A percentile compares a stretch with the other conserved stretches of the same genome.
phyloP scores from a whole-genome alignment of 1,140 invertebrate genomes.

The Orussus abietinus region DNA sequence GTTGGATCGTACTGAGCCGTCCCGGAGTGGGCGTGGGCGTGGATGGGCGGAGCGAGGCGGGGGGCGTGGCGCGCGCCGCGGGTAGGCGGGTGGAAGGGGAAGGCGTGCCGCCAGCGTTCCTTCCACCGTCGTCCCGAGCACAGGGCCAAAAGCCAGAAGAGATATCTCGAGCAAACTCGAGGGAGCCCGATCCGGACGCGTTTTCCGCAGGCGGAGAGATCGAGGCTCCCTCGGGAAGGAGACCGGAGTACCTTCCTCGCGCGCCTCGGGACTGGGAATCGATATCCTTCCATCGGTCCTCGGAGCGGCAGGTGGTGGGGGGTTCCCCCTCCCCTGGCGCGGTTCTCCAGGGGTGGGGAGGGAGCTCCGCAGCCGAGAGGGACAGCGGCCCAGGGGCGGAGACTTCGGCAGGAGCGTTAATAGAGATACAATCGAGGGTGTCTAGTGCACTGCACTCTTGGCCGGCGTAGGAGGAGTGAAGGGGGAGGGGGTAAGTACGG shows the following conservation, averaged over 20 bases:
- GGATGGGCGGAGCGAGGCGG: constrained; percentile 4
- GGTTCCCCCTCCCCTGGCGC: background rate
- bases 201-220: no score
- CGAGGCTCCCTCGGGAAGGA: no score
- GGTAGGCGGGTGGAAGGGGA: constrained; percentile 14
- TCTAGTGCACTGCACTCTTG: constrained; percentile 45
- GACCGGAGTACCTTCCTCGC: no score
- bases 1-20: constrained; percentile 8
- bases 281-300: no score
- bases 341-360: background rate
- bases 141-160: no score
- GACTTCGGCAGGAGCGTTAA: constrained; percentile 40
- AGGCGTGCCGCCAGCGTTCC: constrained; percentile 20
- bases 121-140: no score
- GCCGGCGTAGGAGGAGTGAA: constrained; percentile 45
- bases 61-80: constrained; percentile 10
- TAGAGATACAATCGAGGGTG: constrained; percentile 56
- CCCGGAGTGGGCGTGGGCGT: constrained; percentile 11
- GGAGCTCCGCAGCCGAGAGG: no score
- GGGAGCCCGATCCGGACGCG: no score
- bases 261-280: no score
- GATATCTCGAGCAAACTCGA: no score
- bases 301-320: background rate
- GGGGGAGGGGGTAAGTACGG: constrained; percentile 44
- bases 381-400: constrained; percentile 36